phyloP scores from a whole-genome alignment of 1,140 invertebrate species.

The Meloidogyne exigua region DNA sequence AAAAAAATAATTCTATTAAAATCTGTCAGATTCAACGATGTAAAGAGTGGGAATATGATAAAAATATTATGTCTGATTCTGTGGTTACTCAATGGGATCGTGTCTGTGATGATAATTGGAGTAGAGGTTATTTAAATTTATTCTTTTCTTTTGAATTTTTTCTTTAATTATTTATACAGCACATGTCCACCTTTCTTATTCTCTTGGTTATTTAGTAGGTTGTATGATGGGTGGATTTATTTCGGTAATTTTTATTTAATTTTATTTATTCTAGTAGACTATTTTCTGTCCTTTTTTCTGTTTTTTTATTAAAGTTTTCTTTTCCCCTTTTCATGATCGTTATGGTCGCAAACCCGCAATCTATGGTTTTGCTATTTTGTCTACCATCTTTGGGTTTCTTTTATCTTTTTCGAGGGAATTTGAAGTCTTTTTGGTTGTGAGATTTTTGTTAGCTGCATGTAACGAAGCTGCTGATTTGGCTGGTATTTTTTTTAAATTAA shows the following conservation, averaged over 20 bases:
- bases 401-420: conserved; percentile 59
- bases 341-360: conserved; percentile 57
- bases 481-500: background rate
- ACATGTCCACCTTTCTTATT: conserved; percentile 62
- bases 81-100: conserved; percentile 60
- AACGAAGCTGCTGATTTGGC: conserved; percentile 60
- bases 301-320: background rate
- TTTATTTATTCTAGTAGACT: conserved; percentile 26
- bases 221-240: conserved; percentile 60
- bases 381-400: conserved; percentile 60
- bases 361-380: conserved; percentile 54
- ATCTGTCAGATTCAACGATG: background rate
- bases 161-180: conserved; percentile 26
- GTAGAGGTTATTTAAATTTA: conserved; percentile 9
- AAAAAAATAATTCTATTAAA: background rate
- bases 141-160: too few relatives aligned
- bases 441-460: conserved; percentile 57
- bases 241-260: conserved; percentile 42
- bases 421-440: conserved; percentile 59
- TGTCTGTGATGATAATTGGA: conserved; percentile 63
- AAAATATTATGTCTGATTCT: conserved; percentile 40
- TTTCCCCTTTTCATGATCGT: conserved; percentile 22
- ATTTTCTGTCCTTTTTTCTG: too few relatives aligned
- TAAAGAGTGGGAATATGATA: conserved; percentile 40
- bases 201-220: conserved; percentile 59